phyloP scores from a whole-genome alignment of 2,888 invertebrate species.

The Parelbella ahira region DNA sequence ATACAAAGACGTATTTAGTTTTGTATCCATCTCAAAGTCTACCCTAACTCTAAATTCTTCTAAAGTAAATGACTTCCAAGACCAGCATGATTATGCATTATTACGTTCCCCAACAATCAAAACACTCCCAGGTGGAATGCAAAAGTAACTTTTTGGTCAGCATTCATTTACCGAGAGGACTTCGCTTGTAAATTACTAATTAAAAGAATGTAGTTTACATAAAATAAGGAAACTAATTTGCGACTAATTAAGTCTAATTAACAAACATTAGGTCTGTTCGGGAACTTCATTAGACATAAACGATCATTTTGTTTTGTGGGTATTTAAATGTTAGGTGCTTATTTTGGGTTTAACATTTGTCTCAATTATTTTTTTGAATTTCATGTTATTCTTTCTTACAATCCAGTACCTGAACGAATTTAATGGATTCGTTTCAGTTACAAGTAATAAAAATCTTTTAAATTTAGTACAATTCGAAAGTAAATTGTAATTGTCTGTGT shows the following conservation, averaged over 20 bases:
- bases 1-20: background rate
- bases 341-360: too few species aligned
- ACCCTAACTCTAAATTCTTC: too few species aligned
- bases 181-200: slow-evolving; percentile 28
- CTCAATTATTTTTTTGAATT: too few species aligned
- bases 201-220: slow-evolving; percentile 27
- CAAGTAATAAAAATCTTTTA: too few species aligned
- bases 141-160: slow-evolving; percentile 21
- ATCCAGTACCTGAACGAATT: too few species aligned
- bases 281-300: too few species aligned
- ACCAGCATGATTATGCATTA: slow-evolving; percentile 15
- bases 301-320: too few species aligned
- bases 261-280: background rate
- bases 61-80: slow-evolving; percentile 21
- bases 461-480: too few species aligned
- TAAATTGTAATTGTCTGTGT: too few species aligned
- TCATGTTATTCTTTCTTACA: too few species aligned
- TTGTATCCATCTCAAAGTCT: slow-evolving; percentile 6
- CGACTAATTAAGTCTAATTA: slow-evolving; percentile 8
- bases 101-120: slow-evolving; percentile 22
- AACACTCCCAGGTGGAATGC: slow-evolving; percentile 25
- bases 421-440: too few species aligned
- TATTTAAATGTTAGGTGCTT: too few species aligned
- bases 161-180: slow-evolving; percentile 15
- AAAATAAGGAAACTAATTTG: slow-evolving; percentile 15